These are phyloP conservation scores for Drosophila diplacantha DNA, from an alignment of 2,888 invertebrate genomes.

Conservation along the genomic window DNA sequence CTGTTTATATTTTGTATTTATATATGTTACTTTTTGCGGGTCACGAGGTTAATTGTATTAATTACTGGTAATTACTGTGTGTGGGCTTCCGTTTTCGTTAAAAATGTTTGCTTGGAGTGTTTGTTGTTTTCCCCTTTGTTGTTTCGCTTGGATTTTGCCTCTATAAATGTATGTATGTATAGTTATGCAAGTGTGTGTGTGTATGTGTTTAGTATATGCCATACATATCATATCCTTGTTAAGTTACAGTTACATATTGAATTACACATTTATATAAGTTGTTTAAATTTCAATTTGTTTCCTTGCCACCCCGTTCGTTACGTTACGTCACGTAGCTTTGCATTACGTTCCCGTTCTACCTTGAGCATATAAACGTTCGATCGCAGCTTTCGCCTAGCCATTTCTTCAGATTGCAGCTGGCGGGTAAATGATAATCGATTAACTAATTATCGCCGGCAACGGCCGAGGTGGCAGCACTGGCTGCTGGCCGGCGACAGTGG, in stretches of 20 bases:
- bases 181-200: conserved; percentile 29
- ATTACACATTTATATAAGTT: conserved; percentile 44
- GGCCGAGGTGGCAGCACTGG: conserved; percentile 42
- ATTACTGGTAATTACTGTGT: conserved; percentile 28
- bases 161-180: conserved; percentile 44
- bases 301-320: conserved; percentile 20
- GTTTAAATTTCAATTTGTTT: conserved; percentile 40
- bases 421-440: conserved; percentile 25
- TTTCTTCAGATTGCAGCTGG: conserved; percentile 13
- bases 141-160: conserved; percentile 37
- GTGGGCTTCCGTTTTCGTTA: conserved; percentile 45
- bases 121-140: conserved; percentile 18
- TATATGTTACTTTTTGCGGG: conserved; percentile 8
- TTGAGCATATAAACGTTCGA: conserved; percentile 35
- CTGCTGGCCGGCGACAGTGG: conserved; percentile 10
- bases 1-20: conserved; percentile 10
- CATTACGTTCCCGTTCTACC: conserved; percentile 17
- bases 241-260: conserved; percentile 59
- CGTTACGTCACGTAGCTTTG: conserved; percentile 7
- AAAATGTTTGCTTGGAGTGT: conserved; percentile 50
- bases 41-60: conserved; percentile 31
- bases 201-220: conserved; percentile 44
- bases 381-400: neutral
- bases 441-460: conserved; percentile 27
- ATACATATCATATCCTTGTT: conserved; percentile 54